phyloP scores from a whole-genome alignment of 1,140 invertebrate genomes.

The Armadillidium nasatum region DNA sequence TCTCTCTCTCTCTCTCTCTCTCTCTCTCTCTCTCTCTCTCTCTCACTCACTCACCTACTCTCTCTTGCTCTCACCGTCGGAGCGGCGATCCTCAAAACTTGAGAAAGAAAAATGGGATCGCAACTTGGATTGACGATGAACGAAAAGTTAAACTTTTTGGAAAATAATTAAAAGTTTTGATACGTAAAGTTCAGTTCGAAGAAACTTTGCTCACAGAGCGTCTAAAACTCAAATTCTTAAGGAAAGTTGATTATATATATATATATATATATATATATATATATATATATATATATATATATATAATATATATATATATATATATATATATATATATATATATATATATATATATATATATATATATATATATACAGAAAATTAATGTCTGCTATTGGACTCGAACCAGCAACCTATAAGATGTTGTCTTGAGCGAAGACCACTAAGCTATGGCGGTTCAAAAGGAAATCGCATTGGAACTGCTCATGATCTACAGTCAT shows the following conservation, averaged over 20 bases:
- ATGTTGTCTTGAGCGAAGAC: too few species aligned
- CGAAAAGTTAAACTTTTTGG: constrained; percentile 11
- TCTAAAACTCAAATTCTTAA: constrained; percentile 11
- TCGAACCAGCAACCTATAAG: too few species aligned
- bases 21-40: constrained; percentile 7
- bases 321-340: too few species aligned
- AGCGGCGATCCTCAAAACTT: constrained; percentile 9
- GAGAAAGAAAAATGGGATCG: constrained; percentile 4
- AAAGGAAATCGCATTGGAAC: too few species aligned
- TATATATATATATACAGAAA: too few species aligned
- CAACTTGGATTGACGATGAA: constrained; percentile 12
- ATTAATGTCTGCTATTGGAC: too few species aligned
- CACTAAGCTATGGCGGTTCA: too few species aligned
- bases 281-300: constrained; percentile 1
- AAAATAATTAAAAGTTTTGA: constrained; percentile 14
- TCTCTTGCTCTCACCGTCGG: not conserved
- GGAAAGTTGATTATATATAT: constrained; percentile 3
- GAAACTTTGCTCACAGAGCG: not conserved
- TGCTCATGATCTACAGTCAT: too few species aligned
- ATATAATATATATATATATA: not conserved
- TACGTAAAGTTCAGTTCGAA: constrained; percentile 1
- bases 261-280: constrained; percentile 15
- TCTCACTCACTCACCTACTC: not conserved
- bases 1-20: not conserved
- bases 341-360: too few species aligned